phyloP scores from a whole-genome alignment of 37 sponge, comb jelly and placozoan species.

The Axinella damicornis region DNA sequence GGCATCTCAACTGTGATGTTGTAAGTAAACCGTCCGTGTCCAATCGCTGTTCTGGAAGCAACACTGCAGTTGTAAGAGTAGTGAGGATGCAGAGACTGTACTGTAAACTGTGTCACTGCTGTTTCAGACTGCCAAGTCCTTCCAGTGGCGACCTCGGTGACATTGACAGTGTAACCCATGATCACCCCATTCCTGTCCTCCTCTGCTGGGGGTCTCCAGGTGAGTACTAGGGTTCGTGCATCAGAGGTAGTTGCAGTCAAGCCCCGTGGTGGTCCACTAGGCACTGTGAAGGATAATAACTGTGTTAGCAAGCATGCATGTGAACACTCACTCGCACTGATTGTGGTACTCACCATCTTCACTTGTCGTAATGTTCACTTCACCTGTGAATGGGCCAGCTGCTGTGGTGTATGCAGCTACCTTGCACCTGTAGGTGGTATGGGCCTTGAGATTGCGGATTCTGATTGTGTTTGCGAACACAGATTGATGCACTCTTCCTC shows the following conservation, averaged over 20 bases:
- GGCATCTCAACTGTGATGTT: no score
- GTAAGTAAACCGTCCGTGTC: neutral
- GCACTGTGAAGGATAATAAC: constrained; percentile 1
- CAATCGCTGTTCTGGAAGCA: no score
- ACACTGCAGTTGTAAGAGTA: neutral
- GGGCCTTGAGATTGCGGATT: no score
- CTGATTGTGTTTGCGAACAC: no score
- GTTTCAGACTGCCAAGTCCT: neutral
- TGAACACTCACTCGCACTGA: no score
- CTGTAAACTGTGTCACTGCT: neutral
- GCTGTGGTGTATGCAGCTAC: constrained; percentile 26
- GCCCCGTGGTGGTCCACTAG: constrained; percentile 7
- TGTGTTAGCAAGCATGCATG: no score
- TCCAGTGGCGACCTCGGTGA: neutral
- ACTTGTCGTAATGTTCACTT: neutral
- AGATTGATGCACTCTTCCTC: constrained; percentile 4
- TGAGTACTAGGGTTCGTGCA: neutral
- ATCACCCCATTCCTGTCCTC: constrained; percentile 45
- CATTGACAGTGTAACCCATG: neutral
- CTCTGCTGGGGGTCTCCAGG: constrained; percentile 24
- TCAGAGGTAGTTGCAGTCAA: neutral
- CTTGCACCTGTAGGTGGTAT: neutral
- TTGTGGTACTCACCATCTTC: constrained; percentile 31
- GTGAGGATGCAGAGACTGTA: neutral
- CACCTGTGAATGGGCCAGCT: neutral